phyloP scores from a whole-genome alignment of 2,888 invertebrate genomes.

The Euphydryas editha region DNA sequence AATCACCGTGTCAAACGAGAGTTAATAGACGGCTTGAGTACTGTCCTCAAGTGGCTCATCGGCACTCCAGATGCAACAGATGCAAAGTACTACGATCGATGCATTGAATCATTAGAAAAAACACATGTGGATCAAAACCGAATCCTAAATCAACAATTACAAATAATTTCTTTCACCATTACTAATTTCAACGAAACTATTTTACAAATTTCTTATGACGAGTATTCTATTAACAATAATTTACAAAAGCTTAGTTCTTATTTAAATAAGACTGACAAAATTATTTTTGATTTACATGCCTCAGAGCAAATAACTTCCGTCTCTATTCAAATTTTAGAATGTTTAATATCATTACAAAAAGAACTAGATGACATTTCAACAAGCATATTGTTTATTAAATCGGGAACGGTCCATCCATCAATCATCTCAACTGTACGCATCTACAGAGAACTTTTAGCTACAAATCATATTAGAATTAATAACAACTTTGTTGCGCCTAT shows the following conservation, averaged over 20 bases:
- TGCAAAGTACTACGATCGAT: conserved; percentile 46
- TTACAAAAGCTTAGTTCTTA: conserved; percentile 13
- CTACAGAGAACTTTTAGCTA: background rate
- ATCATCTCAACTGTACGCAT: conserved; percentile 24
- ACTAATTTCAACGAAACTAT: conserved; percentile 37
- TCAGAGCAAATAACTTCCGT: background rate
- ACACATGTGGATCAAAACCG: conserved; percentile 38
- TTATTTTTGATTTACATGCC: background rate
- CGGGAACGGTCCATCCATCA: conserved; percentile 21
- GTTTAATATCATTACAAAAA: conserved; percentile 11
- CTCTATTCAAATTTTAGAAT: conserved; percentile 9
- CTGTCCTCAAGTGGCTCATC: conserved; percentile 33
- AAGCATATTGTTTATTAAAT: conserved; percentile 25
- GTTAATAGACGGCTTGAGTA: conserved; percentile 13
- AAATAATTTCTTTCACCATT: conserved; percentile 16
- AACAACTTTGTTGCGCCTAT: no score
- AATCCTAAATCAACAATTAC: conserved; percentile 42
- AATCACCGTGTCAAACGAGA: background rate
- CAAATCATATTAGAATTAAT: no score
- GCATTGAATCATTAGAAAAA: conserved; percentile 48
- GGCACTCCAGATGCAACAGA: conserved; percentile 41
- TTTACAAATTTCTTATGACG: conserved; percentile 38
- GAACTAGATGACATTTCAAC: conserved; percentile 19
- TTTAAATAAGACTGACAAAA: background rate
- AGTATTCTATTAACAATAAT: conserved; percentile 32